A percentile compares a stretch with the other conserved stretches of the same genome.
These are phyloP conservation scores for Ichneumoninae sp. DNA, from an alignment of 2,888 invertebrate species.

Conservation along the genomic window DNA sequence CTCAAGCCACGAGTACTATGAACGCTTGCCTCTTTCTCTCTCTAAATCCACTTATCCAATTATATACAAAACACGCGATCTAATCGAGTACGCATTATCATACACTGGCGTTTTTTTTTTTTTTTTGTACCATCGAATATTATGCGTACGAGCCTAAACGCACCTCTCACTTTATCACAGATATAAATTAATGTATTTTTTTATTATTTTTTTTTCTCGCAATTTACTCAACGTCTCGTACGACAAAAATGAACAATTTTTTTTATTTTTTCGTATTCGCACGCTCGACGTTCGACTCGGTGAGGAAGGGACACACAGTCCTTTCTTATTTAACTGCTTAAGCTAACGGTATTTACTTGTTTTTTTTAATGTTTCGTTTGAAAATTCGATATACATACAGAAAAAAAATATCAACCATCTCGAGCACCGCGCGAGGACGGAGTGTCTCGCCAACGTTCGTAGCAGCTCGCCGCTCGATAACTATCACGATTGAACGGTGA, in stretches of 20 bases:
- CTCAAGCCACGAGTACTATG: constrained; percentile 52
- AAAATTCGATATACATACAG: constrained; percentile 68
- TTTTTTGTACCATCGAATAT: constrained; percentile 6
- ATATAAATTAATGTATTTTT: constrained; percentile 83
- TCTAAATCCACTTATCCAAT: constrained; percentile 58
- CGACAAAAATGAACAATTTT: constrained; percentile 32
- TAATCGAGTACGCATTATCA: constrained; percentile 59
- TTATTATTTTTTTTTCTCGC: constrained; percentile 50
- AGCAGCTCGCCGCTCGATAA: constrained; percentile 47
- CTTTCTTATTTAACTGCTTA: constrained; percentile 23
- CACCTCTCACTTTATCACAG: constrained; percentile 80
- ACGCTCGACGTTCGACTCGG: constrained; percentile 20
- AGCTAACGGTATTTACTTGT: constrained; percentile 33
- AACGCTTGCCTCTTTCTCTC: constrained; percentile 39
- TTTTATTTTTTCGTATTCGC: not conserved
- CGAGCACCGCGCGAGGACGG: constrained; percentile 73
- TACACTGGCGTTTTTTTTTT: constrained; percentile 43
- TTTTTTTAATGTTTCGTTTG: constrained; percentile 23
- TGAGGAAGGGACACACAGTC: constrained; percentile 46
- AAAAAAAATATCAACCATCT: constrained; percentile 81
- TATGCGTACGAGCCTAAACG: constrained; percentile 17
- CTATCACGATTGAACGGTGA: constrained; percentile 51
- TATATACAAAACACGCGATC: constrained; percentile 65
- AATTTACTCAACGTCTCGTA: constrained; percentile 58
- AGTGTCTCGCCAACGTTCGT: constrained; percentile 46